Percentiles rank a stretch among this genome's conserved stretches.
Evolutionary conservation across 2,113 vertebrate genomes (phyloP).

Genomic region (Rhinoptilus africanus): DNA sequence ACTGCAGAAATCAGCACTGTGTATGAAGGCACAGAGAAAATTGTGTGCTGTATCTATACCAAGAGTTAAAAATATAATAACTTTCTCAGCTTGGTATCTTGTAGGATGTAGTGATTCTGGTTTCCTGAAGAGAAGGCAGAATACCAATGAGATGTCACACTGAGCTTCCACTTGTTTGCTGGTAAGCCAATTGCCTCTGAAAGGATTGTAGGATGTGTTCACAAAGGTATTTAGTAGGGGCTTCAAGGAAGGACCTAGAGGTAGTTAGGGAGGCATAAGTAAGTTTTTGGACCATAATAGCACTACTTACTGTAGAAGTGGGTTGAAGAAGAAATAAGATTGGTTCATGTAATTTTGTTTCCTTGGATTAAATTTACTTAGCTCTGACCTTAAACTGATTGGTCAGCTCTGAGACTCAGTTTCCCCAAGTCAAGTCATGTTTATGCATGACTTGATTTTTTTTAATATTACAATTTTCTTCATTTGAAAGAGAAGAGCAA

Average conservation of each 20-base stretch:
- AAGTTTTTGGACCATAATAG: neutral
- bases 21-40: neutral
- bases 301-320: neutral
- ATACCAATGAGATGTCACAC: neutral
- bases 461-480: neutral
- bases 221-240: neutral
- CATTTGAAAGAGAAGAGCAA: neutral
- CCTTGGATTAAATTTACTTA: neutral
- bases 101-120: neutral
- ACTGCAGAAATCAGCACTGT: neutral
- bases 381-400: neutral
- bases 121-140: neutral
- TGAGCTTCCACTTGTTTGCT: neutral
- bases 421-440: neutral
- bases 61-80: neutral
- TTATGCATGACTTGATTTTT: neutral
- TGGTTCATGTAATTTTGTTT: neutral
- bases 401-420: neutral
- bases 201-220: neutral
- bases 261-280: neutral
- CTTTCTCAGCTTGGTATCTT: neutral
- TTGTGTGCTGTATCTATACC: accelerated
- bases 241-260: neutral
- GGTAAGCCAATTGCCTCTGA: neutral
- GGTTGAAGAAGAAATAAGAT: neutral